These are phyloP conservation scores for Clarias macrocephalus DNA, from an alignment of 2,113 vertebrate species.

Conservation along the genomic window DNA sequence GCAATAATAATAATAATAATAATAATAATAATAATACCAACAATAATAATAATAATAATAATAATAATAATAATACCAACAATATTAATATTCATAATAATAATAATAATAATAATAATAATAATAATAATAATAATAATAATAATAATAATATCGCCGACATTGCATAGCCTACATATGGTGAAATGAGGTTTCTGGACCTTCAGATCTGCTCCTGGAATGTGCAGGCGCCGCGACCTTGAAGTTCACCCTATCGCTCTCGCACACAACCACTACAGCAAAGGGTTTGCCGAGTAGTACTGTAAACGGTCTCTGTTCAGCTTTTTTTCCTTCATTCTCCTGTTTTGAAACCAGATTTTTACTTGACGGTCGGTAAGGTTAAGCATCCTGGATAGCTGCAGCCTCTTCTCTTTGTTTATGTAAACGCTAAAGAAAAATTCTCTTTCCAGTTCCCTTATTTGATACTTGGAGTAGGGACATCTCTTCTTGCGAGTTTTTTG, in stretches of 20 bases:
- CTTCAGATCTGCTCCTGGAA: slow-evolving; percentile 41
- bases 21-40: slow-evolving; percentile 37
- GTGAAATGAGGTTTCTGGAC: slow-evolving; percentile 52
- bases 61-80: slow-evolving; percentile 61
- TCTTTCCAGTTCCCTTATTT: slow-evolving; percentile 96
- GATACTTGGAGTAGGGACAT: slow-evolving; percentile 95
- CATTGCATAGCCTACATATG: slow-evolving; percentile 35
- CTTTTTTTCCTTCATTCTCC: slow-evolving; percentile 99
- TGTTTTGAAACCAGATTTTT: slow-evolving; percentile 99
- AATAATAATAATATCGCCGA: slow-evolving; percentile 62
- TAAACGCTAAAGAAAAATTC: slow-evolving; percentile 99
- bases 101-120: slow-evolving; percentile 46
- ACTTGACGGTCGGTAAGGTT: slow-evolving; percentile 97
- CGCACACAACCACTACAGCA: slow-evolving; percentile 78
- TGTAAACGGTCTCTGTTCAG: slow-evolving; percentile 98
- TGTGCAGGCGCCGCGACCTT: slow-evolving; percentile 59
- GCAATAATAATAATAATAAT: slow-evolving; percentile 58
- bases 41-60: slow-evolving; percentile 56
- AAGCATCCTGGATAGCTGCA: slow-evolving; percentile 96
- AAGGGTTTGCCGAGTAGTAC: slow-evolving; percentile 93
- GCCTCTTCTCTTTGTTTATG: slow-evolving; percentile 98
- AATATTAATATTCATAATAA: too few species aligned
- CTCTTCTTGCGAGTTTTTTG: slow-evolving; percentile 96
- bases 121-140: slow-evolving; percentile 45
- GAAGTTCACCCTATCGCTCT: slow-evolving; percentile 50